These are phyloP conservation scores for Coecobrya sp. DNA, from an alignment of 2,888 invertebrate species.

Conservation along the genomic window DNA sequence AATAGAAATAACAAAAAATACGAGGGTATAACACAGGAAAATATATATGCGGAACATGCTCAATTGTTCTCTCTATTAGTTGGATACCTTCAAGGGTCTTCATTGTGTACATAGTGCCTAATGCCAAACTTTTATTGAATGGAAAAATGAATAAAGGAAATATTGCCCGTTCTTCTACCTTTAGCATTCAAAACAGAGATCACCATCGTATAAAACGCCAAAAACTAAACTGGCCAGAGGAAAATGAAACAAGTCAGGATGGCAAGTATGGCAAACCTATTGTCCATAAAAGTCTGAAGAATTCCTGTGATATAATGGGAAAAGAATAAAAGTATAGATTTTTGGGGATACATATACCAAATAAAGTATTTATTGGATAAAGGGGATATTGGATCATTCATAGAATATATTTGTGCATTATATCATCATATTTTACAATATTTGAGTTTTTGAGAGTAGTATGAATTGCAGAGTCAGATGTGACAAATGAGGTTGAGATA, in stretches of 20 bases:
- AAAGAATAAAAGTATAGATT: background rate
- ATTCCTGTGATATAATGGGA: constrained; percentile 22
- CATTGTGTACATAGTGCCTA: constrained; percentile 7
- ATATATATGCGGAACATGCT: background rate
- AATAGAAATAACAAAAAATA: constrained; percentile 62
- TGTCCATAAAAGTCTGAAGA: background rate
- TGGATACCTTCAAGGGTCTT: constrained; percentile 42
- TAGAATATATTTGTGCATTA: background rate
- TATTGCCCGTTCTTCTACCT: background rate
- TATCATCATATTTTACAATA: background rate
- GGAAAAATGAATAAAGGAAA: constrained; percentile 34
- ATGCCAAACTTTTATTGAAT: constrained; percentile 58
- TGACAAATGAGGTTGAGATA: constrained; percentile 86
- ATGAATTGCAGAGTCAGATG: constrained; percentile 86
- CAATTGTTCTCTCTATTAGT: constrained; percentile 59
- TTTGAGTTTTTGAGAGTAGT: background rate
- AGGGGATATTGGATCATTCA: constrained; percentile 33
- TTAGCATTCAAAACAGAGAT: background rate
- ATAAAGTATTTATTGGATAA: constrained; percentile 42
- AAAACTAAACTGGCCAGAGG: background rate
- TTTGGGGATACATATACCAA: background rate
- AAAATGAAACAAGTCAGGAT: constrained; percentile 14
- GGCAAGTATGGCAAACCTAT: constrained; percentile 5
- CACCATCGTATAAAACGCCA: background rate
- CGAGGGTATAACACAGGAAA: constrained; percentile 14